phyloP scores from a whole-genome alignment of 2,797 vertebrate genomes.

The Balearica regulorum region DNA sequence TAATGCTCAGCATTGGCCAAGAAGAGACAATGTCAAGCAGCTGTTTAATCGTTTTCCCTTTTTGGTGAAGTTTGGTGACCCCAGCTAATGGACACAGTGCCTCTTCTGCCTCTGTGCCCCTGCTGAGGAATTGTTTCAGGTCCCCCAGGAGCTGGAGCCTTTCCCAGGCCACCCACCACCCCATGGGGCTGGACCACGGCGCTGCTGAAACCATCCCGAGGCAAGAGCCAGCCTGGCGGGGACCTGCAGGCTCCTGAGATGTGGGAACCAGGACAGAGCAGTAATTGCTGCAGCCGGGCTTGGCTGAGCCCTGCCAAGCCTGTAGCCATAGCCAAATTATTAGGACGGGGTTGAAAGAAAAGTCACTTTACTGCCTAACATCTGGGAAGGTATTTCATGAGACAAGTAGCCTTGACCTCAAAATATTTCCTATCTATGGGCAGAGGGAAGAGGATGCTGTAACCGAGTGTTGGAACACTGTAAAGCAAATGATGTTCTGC shows the following conservation, averaged over 20 bases:
- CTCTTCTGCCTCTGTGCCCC: fast-evolving
- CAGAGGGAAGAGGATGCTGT: not conserved
- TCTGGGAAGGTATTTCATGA: not conserved
- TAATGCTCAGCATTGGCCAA: not conserved
- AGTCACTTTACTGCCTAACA: not conserved
- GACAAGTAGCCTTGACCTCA: not conserved
- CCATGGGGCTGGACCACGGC: not conserved
- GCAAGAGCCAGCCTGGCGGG: not conserved
- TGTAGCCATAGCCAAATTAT: not conserved
- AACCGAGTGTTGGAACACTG: fast-evolving
- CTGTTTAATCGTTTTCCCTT: not conserved
- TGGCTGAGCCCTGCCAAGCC: not conserved
- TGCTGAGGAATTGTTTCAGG: not conserved
- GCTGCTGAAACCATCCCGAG: not conserved
- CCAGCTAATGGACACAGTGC: not conserved
- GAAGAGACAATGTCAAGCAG: not conserved
- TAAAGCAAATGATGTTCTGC: not conserved
- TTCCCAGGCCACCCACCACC: not conserved
- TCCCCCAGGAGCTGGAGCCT: not conserved
- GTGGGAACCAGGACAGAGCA: not conserved
- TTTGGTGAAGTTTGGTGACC: not conserved
- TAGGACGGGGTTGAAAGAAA: not conserved
- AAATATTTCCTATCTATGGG: not conserved
- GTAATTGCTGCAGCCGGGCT: not conserved
- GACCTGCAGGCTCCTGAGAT: not conserved